Evolutionary conservation across 2,888 invertebrate genomes (phyloP), one percentile per base, ranked within the genome.

Genomic region (Tiliacea aurago): DNA sequence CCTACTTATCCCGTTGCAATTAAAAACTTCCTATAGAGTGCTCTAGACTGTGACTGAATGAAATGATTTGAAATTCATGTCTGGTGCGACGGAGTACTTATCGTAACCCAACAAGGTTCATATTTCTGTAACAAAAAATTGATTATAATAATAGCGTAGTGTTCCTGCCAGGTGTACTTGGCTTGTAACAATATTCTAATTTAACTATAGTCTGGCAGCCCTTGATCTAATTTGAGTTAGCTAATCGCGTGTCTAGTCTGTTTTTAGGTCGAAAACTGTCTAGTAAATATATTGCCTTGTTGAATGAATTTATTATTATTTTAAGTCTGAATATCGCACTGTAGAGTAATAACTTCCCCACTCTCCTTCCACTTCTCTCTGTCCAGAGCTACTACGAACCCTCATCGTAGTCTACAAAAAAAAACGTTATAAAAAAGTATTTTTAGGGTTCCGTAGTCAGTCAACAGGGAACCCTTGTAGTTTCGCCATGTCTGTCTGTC

Each of bases 121-220:
- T 82, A 90, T 88, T 93, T 78, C 84, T 73, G 76, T 85, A 88
- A 86, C 90, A 74, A 78, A 84, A 81, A 69, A 80, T 47, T 73
- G 59, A 82, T 87, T 79, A 80, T 76, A 95, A 95, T 93, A 95
- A 95, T 95, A 94, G 93, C 89, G 86, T 88, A 88, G 85, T 88
- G 85, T 89, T 86, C 90, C 94, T 95, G 95, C 93, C 95, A 95
- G 89, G 90, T 89, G 90, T 86, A 91, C 89, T 95, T 95, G 95
- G 95, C 95, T 92, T 89, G 91, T 92, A 90, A 93, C 93, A 89
- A 90, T 93, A 91, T 92, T 91, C 93, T 93, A 93, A 93, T 94
- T 93, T 94, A 94, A 93, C 93, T 90, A 88, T 89, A 89, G 91
- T 93, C 91, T 86, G 88, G 88, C 89, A 87, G 93, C 94, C 95